Conservation (phyloP, 2,113 vertebrate genomes). For the Neodon shergylaensis region DNA sequence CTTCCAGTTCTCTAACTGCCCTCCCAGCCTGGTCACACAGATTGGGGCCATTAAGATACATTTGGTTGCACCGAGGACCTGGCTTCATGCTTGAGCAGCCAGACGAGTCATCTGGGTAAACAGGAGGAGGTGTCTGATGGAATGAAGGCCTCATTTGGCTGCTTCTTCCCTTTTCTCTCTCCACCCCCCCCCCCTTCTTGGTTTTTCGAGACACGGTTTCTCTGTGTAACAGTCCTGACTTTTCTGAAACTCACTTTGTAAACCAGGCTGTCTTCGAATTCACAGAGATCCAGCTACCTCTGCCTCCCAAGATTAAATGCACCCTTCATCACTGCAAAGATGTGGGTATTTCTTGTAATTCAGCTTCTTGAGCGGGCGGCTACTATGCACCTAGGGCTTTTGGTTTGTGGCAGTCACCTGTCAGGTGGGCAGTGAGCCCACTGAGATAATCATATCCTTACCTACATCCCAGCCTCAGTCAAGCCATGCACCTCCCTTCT, state of each 20-base stretch:
- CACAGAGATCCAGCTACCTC: not conserved
- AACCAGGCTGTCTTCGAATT: not conserved
- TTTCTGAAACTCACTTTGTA: not conserved
- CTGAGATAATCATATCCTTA: not conserved
- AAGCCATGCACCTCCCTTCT: not conserved
- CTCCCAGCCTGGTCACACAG: not conserved
- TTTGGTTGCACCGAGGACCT: not conserved
- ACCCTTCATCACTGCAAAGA: not conserved
- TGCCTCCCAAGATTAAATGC: not conserved
- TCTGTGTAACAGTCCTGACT: not conserved
- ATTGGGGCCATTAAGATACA: not conserved
- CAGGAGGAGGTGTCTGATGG: conserved; percentile 39
- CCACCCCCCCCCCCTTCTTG: not conserved
- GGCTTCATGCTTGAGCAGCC: conserved; percentile 40
- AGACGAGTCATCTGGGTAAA: conserved; percentile 50
- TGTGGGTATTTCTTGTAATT: not conserved
- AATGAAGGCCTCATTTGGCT: not conserved
- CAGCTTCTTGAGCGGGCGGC: not conserved
- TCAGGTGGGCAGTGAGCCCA: not conserved
- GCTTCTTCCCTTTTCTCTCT: not conserved
- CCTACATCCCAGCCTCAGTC: not conserved
- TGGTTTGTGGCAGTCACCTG: not conserved
- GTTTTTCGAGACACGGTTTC: not conserved
- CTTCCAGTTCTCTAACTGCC: not conserved
- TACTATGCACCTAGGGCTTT: not conserved